Evolutionary conservation across 64 coral and sea anemone genomes (phyloP).

Genomic region (Montipora sp.): DNA sequence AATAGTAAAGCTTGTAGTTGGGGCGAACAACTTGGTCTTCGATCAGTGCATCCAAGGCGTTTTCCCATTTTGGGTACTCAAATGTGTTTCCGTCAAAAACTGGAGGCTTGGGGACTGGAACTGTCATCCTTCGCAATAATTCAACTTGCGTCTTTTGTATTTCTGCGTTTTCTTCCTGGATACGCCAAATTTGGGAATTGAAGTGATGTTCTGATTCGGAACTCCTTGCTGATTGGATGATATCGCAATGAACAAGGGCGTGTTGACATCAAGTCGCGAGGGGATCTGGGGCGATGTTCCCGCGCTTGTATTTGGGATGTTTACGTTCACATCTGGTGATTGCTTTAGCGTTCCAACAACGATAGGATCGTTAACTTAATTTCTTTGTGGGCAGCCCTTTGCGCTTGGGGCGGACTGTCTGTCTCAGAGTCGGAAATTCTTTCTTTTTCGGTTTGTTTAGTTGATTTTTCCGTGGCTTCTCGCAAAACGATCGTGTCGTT

Average conservation of each 20-base stretch:
- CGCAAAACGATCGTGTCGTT: neutral
- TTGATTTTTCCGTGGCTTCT: slow-evolving; percentile 7
- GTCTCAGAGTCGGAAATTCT: neutral
- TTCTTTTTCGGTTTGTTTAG: neutral
- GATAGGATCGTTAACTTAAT: slow-evolving; percentile 1
- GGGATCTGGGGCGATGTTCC: neutral
- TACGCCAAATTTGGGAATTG: neutral
- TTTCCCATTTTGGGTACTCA: slow-evolving; percentile 10
- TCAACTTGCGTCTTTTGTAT: slow-evolving; percentile 74
- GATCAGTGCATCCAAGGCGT: no score
- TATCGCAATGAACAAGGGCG: neutral
- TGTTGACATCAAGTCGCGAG: neutral
- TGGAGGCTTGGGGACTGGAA: no score
- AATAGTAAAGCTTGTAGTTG: slow-evolving; percentile 67
- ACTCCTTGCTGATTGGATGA: neutral
- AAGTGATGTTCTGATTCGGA: neutral
- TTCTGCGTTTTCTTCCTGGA: slow-evolving; percentile 58
- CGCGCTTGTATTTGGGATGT: neutral
- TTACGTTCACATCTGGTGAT: neutral
- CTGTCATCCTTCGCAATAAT: slow-evolving; percentile 32
- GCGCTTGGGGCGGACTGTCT: neutral
- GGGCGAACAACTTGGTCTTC: slow-evolving; percentile 23
- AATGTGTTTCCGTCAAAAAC: no score
- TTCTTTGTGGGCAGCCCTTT: neutral
- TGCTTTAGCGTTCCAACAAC: slow-evolving; percentile 1